Evolutionary conservation across 2,888 invertebrate genomes (phyloP).

Genomic region (Conomelus anceps): DNA sequence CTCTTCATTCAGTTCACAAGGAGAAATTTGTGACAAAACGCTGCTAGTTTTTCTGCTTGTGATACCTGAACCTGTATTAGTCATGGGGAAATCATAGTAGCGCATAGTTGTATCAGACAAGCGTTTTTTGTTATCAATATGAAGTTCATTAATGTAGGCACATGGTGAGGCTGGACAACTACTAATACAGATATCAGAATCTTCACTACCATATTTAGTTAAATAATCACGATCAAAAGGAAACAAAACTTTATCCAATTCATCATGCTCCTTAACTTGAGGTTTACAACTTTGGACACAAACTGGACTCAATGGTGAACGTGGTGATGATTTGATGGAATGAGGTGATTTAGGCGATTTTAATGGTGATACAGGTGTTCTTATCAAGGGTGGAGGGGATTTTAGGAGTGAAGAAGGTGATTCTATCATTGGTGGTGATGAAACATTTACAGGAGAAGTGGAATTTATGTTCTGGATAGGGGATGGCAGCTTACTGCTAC

Average conservation of each 20-base stretch:
- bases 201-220: not conserved
- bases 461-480: too few relatives aligned
- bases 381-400: not conserved
- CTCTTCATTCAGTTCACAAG: not conserved
- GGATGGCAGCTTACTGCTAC: not conserved
- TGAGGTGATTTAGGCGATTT: not conserved
- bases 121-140: not conserved
- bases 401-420: not conserved
- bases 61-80: not conserved
- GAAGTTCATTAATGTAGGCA: not conserved
- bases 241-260: slow-evolving; percentile 17
- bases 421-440: not conserved
- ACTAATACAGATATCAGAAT: not conserved
- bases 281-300: not conserved
- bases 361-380: not conserved
- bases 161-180: slow-evolving; percentile 1
- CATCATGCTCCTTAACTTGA: not conserved
- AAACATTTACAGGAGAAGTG: too few relatives aligned
- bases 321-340: not conserved
- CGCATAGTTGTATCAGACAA: not conserved
- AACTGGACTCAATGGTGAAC: not conserved
- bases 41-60: not conserved
- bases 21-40: not conserved
- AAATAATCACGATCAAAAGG: slow-evolving; percentile 23
- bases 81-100: not conserved